Percentiles rank a stretch among this genome's conserved stretches.
Conservation (phyloP, 2,113 vertebrate genomes). For the Erythrolamprus reginae region DNA sequence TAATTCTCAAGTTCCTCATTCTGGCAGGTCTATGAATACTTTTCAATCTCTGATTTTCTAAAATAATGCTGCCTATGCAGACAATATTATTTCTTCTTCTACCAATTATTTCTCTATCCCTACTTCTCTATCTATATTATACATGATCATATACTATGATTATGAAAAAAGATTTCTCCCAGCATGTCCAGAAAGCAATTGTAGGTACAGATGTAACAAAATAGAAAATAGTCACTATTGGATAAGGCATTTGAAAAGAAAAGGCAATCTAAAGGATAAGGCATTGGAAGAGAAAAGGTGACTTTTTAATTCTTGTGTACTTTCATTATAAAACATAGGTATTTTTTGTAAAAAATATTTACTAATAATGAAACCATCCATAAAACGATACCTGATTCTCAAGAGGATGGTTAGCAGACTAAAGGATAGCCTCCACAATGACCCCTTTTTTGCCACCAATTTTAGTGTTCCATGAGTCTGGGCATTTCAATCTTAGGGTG, state of each 20-base stretch:
- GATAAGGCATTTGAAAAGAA: not conserved
- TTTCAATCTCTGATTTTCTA: conserved; percentile 7
- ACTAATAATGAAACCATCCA: not conserved
- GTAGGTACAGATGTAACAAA: not conserved
- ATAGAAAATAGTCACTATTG: not conserved
- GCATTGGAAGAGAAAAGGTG: not conserved
- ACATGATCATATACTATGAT: not conserved
- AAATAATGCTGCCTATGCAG: not conserved
- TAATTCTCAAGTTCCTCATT: not conserved
- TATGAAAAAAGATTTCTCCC: not conserved
- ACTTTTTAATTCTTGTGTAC: not conserved
- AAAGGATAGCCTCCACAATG: not conserved
- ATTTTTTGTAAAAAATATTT: not conserved
- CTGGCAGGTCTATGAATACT: not conserved
- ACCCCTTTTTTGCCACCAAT: not conserved
- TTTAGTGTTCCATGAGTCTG: not conserved
- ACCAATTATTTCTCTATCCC: not conserved
- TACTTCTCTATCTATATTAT: not conserved
- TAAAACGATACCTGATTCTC: not conserved
- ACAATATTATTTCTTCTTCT: not conserved
- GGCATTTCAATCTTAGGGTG: not conserved
- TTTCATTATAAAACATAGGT: not conserved
- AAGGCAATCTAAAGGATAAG: not conserved
- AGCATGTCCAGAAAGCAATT: not conserved
- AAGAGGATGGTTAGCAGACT: not conserved